These are phyloP conservation scores for Hylyphantes graminicola DNA, from an alignment of 1,140 invertebrate species.

Conservation along the genomic window DNA sequence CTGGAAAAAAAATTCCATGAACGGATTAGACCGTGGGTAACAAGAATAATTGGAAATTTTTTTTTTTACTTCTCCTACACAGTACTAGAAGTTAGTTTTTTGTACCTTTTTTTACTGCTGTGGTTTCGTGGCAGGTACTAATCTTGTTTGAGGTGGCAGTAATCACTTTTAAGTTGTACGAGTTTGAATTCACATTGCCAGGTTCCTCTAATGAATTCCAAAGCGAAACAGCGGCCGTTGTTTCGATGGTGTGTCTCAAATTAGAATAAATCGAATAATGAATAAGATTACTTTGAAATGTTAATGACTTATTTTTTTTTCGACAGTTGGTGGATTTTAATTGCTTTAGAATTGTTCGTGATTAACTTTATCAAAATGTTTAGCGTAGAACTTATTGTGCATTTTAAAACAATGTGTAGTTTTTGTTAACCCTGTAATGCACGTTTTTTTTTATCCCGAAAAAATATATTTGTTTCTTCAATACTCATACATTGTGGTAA, in stretches of 20 bases:
- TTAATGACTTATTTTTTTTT: constrained; percentile 27
- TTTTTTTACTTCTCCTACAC: constrained; percentile 17
- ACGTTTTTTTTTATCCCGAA: too few species aligned
- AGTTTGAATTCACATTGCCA: background rate
- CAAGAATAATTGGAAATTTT: constrained; percentile 56
- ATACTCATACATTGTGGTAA: too few species aligned
- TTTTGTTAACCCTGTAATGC: too few species aligned
- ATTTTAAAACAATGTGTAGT: too few species aligned
- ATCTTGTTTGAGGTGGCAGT: constrained; percentile 47
- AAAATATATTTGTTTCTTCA: too few species aligned
- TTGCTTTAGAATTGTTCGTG: constrained; percentile 18
- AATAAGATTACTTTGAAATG: constrained; percentile 34
- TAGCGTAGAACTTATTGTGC: too few species aligned
- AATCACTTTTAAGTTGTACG: constrained; percentile 42
- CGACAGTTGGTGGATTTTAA: background rate
- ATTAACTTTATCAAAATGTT: background rate
- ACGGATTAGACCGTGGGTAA: constrained; percentile 53
- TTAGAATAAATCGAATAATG: constrained; percentile 21
- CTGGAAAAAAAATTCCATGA: constrained; percentile 26
- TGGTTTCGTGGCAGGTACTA: constrained; percentile 33
- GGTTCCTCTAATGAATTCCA: constrained; percentile 34
- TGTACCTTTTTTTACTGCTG: constrained; percentile 9
- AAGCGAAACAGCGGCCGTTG: background rate
- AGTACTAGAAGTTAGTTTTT: background rate
- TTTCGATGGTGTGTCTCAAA: background rate